These are phyloP conservation scores for Drosophila quasianomalipes DNA, from an alignment of 2,888 invertebrate genomes.

Conservation along the genomic window DNA sequence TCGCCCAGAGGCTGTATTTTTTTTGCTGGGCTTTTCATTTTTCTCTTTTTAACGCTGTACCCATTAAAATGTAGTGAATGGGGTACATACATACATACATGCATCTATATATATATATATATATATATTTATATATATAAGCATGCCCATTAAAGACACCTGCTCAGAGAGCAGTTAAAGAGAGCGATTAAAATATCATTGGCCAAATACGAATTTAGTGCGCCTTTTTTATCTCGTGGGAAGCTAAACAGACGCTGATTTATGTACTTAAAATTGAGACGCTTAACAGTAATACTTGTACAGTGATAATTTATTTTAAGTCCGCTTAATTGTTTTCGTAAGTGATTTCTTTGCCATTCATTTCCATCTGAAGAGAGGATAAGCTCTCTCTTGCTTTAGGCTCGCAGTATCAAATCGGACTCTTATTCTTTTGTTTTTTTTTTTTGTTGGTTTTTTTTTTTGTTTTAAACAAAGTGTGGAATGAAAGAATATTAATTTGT, in stretches of 20 bases:
- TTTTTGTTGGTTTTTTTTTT: neutral
- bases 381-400: neutral
- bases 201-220: neutral
- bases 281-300: neutral
- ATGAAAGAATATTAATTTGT: neutral
- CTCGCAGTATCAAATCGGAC: neutral
- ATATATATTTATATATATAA: no score
- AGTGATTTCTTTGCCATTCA: neutral
- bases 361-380: neutral
- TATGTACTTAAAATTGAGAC: neutral
- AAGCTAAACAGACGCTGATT: neutral
- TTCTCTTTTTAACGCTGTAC: neutral
- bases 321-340: neutral
- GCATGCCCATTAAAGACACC: no score
- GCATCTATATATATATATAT: no score
- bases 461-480: neutral
- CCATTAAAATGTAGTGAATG: neutral
- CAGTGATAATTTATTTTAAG: neutral
- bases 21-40: constrained; percentile 1
- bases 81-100: neutral
- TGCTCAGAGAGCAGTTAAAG: neutral
- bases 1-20: constrained; percentile 36
- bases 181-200: neutral
- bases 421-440: neutral
- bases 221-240: neutral